Base-by-base conservation (phyloP, 2,888 invertebrate species). In the Platycheirus albimanus region DNA sequence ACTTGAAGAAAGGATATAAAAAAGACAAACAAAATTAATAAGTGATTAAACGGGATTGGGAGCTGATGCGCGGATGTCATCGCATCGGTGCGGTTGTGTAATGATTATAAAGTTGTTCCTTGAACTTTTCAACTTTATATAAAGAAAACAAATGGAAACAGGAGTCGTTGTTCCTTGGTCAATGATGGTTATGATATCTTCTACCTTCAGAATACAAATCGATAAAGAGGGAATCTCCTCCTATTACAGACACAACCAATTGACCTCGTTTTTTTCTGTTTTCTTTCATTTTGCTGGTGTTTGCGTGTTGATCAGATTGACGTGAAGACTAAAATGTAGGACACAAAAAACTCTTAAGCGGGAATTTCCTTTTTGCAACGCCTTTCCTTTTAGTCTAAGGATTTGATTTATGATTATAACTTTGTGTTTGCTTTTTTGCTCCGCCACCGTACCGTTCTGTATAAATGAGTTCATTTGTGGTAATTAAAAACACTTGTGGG, bases 401-500 rank as follows among this genome's bases (percentile, higher is more conserved):
- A 11, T 58, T 58, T 58, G 58, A 58, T 58, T 58, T 58, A 58
- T 58, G 58, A 58, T 58, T 58, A 56, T 38, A 38, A 38, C 56
- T 56, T 56, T 3, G 15, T 38, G 38, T 56, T 56, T 3, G 15
- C 24, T 56, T 56, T 38, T 20, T 10, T 56, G 7, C 1, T 24
- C 8, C 8, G n/a, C n/a, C n/a, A n/a, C n/a, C n/a, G n/a, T n/a
- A n/a, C 7, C 20, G 24, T 15, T 17, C 20, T 38, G 6, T 54
- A 13, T 58, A 58, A 58, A n/a, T 24, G 13, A 41, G 24, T 11
- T 58, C 15, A 6, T 58, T 56, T 38, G 54, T 56, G 24, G 56
- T 19, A 7, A 10, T 5, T 28, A 8, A 15, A 30, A 24, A 28
- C 28, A 49, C 24, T 49, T 28, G 8, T 15, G 28, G 7, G 8